phyloP scores from a whole-genome alignment of 2,797 vertebrate species.

The Macroramphosus scolopax region DNA sequence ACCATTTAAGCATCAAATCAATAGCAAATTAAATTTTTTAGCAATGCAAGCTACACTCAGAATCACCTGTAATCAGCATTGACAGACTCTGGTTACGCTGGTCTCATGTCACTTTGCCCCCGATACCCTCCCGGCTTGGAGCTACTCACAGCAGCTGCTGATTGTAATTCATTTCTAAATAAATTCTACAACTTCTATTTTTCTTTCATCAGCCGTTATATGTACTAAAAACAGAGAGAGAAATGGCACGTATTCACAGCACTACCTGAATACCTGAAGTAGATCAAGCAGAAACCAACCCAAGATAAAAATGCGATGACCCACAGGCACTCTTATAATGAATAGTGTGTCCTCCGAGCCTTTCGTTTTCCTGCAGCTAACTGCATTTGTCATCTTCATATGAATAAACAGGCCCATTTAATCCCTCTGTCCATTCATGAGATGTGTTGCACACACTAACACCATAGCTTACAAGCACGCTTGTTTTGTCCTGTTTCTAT shows the following conservation, averaged over 20 bases:
- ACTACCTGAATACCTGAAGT: slow-evolving; percentile 48
- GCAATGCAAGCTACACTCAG: slow-evolving; percentile 79
- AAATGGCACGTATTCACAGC: slow-evolving; percentile 50
- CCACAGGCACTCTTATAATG: slow-evolving; percentile 75
- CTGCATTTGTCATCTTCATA: slow-evolving; percentile 78
- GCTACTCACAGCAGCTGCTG: slow-evolving; percentile 18
- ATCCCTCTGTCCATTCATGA: slow-evolving; percentile 66
- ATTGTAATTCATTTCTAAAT: slow-evolving; percentile 41
- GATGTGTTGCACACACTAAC: slow-evolving; percentile 50
- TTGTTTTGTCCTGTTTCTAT: slow-evolving; percentile 52
- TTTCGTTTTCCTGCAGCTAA: too few species aligned
- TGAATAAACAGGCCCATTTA: slow-evolving; percentile 78
- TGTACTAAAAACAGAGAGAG: too few species aligned
- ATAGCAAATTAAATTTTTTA: slow-evolving; percentile 86
- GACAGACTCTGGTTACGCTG: slow-evolving; percentile 74
- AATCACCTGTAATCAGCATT: slow-evolving; percentile 82
- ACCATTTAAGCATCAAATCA: slow-evolving; percentile 84
- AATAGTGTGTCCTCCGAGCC: slow-evolving; percentile 70
- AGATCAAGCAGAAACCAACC: slow-evolving; percentile 67
- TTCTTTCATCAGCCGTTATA: slow-evolving; percentile 9
- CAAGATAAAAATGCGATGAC: slow-evolving; percentile 74
- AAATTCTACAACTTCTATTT: slow-evolving; percentile 16
- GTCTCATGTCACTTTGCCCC: slow-evolving; percentile 66
- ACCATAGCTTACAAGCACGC: slow-evolving; percentile 45
- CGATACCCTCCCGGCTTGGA: slow-evolving; percentile 24